A percentile compares a stretch with the other conserved stretches of the same genome.
Evolutionary conservation across 2,888 invertebrate genomes (phyloP).

Genomic region (Tenthredo amoena): DNA sequence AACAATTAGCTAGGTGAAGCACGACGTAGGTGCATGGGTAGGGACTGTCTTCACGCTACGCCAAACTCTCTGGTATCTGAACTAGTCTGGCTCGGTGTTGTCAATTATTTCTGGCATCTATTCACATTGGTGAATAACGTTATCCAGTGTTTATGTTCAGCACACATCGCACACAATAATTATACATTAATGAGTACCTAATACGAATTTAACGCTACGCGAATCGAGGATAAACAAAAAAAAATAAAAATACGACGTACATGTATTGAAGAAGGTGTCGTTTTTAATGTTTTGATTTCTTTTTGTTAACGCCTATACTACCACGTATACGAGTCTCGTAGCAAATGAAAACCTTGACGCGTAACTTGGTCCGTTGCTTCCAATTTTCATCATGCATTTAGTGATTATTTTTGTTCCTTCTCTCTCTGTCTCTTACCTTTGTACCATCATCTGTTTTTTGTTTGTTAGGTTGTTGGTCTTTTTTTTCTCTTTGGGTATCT

Average conservation of each 20-base stretch:
- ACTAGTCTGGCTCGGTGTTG: background rate
- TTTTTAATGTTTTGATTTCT: background rate
- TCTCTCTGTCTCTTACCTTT: background rate
- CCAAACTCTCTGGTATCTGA: background rate
- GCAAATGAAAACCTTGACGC: background rate
- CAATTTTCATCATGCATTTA: slow-evolving; percentile 6
- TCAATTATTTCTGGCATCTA: background rate
- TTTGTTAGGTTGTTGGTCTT: background rate
- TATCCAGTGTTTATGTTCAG: background rate
- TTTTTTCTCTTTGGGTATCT: background rate
- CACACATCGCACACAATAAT: background rate
- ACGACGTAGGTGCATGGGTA: background rate
- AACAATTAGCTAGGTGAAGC: background rate
- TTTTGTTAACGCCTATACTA: background rate
- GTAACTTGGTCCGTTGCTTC: background rate
- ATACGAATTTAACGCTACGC: no score
- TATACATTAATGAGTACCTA: background rate
- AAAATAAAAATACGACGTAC: no score
- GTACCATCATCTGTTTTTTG: background rate
- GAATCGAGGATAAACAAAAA: no score
- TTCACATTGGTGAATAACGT: background rate
- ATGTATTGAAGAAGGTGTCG: background rate
- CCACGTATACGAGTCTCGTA: background rate
- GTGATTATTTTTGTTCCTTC: background rate
- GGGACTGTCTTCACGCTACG: background rate